Percentiles rank a stretch among this genome's conserved stretches.
Evolutionary conservation across 2,797 vertebrate species (phyloP).

Genomic region (Neostethus bicornis): DNA sequence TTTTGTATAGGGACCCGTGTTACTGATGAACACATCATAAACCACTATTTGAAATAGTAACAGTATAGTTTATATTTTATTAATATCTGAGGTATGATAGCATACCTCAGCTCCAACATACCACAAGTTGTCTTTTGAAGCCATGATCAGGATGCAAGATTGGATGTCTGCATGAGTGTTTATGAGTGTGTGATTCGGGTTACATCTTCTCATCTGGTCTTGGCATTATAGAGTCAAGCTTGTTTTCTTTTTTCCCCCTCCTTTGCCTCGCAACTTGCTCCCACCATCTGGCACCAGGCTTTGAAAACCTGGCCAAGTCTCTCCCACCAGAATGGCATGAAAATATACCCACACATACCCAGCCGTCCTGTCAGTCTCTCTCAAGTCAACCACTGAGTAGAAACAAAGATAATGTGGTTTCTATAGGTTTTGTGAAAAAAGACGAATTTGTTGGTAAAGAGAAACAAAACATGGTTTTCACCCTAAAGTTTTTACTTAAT

Average conservation of each 20-base stretch:
- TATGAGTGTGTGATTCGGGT: constrained; percentile 63
- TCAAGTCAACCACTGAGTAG: constrained; percentile 58
- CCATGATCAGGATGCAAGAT: constrained; percentile 54
- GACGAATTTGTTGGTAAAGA: constrained; percentile 27
- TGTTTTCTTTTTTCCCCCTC: constrained; percentile 66
- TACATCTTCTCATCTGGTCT: constrained; percentile 77
- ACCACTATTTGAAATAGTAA: constrained; percentile 39
- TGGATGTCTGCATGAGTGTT: constrained; percentile 30
- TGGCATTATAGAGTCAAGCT: constrained; percentile 72
- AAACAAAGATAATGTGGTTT: constrained; percentile 44
- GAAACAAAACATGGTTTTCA: constrained; percentile 16
- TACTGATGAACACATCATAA: constrained; percentile 28
- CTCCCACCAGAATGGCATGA: constrained; percentile 79
- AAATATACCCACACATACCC: constrained; percentile 71
- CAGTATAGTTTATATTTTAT: constrained; percentile 39
- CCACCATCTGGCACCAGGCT: constrained; percentile 78
- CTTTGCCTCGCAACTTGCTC: constrained; percentile 75
- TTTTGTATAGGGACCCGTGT: background rate
- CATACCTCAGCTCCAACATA: constrained; percentile 9
- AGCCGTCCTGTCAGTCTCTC: constrained; percentile 63
- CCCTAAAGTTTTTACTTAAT: background rate
- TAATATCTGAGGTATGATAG: too few species aligned
- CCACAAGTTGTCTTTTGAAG: constrained; percentile 59
- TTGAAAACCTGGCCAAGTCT: constrained; percentile 82
- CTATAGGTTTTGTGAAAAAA: constrained; percentile 33